phyloP scores from a whole-genome alignment of 2,888 invertebrate genomes.

The Lordiphosa andalusiaca region DNA sequence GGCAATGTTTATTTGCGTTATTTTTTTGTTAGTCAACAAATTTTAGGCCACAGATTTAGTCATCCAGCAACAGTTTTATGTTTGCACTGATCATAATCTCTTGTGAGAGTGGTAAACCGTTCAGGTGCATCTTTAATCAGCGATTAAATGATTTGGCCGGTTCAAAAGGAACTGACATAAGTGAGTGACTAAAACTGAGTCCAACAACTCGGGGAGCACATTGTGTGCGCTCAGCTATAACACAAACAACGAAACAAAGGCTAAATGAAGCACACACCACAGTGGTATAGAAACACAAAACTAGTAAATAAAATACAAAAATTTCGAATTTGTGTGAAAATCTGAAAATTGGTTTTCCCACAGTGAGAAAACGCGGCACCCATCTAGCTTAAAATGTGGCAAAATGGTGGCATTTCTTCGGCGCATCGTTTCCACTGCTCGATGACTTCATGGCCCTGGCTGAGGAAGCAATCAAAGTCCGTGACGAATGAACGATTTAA shows the following conservation, averaged over 20 bases:
- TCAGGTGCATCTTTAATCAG: conserved; percentile 37
- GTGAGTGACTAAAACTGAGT: neutral
- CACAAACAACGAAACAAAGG: conserved; percentile 38
- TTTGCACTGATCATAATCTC: conserved; percentile 3
- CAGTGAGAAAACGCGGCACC: too few species aligned
- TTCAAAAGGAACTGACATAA: too few species aligned
- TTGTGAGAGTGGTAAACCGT: conserved; percentile 9
- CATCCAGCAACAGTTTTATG: neutral
- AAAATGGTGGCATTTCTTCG: neutral
- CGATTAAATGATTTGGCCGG: conserved; percentile 45
- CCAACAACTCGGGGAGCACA: conserved; percentile 46
- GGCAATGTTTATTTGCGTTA: conserved; percentile 3
- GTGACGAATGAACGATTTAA: conserved; percentile 70
- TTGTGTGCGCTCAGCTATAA: conserved; percentile 41
- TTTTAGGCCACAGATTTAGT: neutral
- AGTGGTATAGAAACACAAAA: conserved; percentile 17
- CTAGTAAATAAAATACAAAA: neutral
- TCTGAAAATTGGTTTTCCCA: fast-evolving
- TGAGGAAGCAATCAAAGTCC: conserved; percentile 54
- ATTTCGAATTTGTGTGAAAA: too few species aligned
- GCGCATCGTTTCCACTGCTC: conserved; percentile 20
- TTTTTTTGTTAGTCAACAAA: neutral
- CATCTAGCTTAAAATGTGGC: too few species aligned
- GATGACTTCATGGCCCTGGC: conserved; percentile 18
- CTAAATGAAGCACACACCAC: conserved; percentile 20